Evolutionary conservation across 2,888 invertebrate species (phyloP), one percentile per base, ranked within the genome.

Genomic region (Lepetodrilus schrolli): DNA sequence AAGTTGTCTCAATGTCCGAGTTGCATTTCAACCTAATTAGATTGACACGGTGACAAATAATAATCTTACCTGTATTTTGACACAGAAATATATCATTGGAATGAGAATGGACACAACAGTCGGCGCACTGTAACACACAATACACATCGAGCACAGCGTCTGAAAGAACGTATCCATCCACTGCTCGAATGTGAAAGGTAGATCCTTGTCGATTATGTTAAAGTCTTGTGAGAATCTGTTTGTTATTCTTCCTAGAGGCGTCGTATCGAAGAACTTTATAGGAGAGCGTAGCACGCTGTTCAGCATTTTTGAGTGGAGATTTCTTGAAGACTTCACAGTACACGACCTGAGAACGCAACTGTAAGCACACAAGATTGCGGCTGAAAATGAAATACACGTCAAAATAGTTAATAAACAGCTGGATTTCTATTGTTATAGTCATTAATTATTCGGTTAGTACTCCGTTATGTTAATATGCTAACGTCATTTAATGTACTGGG

Each of bases 171-270:
- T 20, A 20, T 66, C 66, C 38, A 66, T 37, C 37, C 66, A 66
- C 5, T 38, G 36, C 66, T 66, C 66, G 17, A 66, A 21, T 4
- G 23, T 66, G 38, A 66, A 66, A 21, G 66, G 66, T 8, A 66
- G 66, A 8, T 66, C 66, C 21, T 37, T 66, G 20, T 66, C 66
- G 8, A 38, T 37, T 7, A 26, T 43, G 13, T 66, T 43, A 13
- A 66, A 38, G 66, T 66, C 66, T 37, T 43, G 66, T 7, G 66
- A 66, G 37, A 66, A 66, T 38, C 37, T 37, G 10, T 37, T 38
- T 7, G 66, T 66, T 38, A 66, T 66, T 23, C 43, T 36, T 20
- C 66, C 66, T 37, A 43, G 10, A 4, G 66, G 66, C n/a, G 66
- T 66, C 10, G 66, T 66, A 21, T 66, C 66, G 10, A 66, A 66